These are phyloP conservation scores for Eupleurogrammus muticus DNA, from an alignment of 2,797 vertebrate species.

Conservation along the genomic window DNA sequence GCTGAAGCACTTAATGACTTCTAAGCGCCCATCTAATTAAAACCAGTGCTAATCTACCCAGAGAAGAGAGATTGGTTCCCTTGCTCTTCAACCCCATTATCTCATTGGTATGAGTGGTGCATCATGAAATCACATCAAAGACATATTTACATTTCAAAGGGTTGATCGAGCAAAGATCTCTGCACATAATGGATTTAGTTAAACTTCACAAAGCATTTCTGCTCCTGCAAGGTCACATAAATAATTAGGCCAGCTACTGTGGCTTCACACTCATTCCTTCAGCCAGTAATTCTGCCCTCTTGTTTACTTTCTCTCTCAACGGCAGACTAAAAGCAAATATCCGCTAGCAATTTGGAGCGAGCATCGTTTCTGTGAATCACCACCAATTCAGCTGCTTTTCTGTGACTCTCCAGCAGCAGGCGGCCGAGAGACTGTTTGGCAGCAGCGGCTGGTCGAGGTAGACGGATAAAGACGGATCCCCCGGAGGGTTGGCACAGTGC, in stretches of 20 bases:
- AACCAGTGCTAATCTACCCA: constrained; percentile 31
- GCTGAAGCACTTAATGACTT: constrained; percentile 21
- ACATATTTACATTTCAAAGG: constrained; percentile 58
- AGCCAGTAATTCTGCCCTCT: neutral
- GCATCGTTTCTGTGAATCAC: constrained; percentile 37
- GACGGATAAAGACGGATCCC: constrained; percentile 24
- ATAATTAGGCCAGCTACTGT: constrained; percentile 29
- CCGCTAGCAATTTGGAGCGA: constrained; percentile 18
- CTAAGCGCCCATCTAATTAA: constrained; percentile 27
- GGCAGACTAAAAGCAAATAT: constrained; percentile 26
- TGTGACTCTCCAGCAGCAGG: constrained; percentile 25
- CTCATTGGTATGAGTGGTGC: constrained; percentile 35
- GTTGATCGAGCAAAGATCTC: constrained; percentile 9
- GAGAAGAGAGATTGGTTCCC: constrained; percentile 21
- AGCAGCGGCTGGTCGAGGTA: constrained; percentile 14
- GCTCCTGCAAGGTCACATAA: constrained; percentile 20
- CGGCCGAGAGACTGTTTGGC: constrained; percentile 45
- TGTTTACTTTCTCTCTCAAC: constrained; percentile 14
- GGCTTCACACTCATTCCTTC: constrained; percentile 2
- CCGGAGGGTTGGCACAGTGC: constrained; percentile 18
- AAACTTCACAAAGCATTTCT: constrained; percentile 9
- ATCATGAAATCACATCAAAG: constrained; percentile 48
- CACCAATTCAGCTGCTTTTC: constrained; percentile 35
- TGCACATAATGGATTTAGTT: constrained; percentile 19
- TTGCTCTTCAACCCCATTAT: constrained; percentile 44